phyloP scores from a whole-genome alignment of 2,797 vertebrate species.

The Eulemur rubriventer region DNA sequence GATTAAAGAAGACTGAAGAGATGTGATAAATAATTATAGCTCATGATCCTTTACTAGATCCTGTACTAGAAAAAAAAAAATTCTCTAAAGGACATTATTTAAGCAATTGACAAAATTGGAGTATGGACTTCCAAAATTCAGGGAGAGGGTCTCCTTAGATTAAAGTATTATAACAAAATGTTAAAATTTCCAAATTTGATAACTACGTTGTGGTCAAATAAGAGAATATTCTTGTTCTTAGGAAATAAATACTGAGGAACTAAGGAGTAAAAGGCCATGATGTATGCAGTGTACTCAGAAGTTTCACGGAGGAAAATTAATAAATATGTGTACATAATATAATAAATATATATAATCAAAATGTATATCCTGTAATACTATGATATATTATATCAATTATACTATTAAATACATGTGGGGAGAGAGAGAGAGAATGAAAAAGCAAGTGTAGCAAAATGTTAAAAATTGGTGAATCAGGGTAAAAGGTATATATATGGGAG shows the following conservation, averaged over 20 bases:
- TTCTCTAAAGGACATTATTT: neutral
- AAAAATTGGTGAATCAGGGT: neutral
- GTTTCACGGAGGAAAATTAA: neutral
- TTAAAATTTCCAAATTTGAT: neutral
- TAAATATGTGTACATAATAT: neutral
- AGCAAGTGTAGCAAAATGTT: neutral
- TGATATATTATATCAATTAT: neutral
- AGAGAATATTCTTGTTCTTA: neutral
- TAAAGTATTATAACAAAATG: neutral
- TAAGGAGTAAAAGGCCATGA: neutral
- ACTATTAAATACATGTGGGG: neutral
- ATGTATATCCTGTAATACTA: neutral
- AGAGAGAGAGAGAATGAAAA: neutral
- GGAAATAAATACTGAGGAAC: neutral
- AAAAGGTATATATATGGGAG: neutral
- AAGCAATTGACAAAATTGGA: neutral
- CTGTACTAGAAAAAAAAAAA: neutral
- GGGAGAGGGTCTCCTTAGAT: neutral
- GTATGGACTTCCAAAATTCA: neutral
- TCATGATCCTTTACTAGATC: neutral
- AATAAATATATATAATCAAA: neutral
- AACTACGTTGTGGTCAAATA: neutral
- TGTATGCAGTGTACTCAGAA: neutral
- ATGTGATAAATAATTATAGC: neutral
- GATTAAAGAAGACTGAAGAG: constrained; percentile 17